Evolutionary conservation across 2,797 vertebrate species (phyloP).

Genomic region (Masticophis lateralis): DNA sequence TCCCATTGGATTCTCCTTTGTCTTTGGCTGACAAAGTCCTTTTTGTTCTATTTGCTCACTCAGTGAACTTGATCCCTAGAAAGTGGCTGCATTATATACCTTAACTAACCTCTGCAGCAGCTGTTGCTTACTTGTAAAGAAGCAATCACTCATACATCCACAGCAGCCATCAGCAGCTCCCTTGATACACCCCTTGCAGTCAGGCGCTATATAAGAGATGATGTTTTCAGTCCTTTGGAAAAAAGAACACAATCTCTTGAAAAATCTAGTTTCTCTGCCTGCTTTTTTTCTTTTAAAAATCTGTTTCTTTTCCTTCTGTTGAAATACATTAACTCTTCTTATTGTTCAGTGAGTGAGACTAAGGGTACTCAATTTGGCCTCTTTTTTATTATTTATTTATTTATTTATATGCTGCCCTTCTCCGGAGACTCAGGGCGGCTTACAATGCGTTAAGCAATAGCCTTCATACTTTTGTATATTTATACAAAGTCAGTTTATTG

Average conservation of each 20-base stretch:
- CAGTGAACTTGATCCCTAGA: background rate
- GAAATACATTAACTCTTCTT: background rate
- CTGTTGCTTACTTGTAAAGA: background rate
- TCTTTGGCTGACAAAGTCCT: background rate
- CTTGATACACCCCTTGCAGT: background rate
- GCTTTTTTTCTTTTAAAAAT: background rate
- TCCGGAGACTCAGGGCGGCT: no score
- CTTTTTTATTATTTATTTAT: no score
- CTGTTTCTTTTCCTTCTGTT: background rate
- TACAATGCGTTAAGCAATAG: no score
- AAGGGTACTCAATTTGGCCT: background rate
- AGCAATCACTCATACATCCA: background rate
- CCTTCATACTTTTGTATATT: no score
- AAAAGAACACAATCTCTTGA: background rate
- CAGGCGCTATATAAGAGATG: background rate
- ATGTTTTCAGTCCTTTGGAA: background rate
- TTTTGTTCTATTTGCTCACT: background rate
- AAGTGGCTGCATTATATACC: background rate
- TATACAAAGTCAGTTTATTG: no score
- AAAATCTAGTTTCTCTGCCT: background rate
- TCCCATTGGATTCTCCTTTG: background rate
- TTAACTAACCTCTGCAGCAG: background rate
- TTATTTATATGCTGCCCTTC: no score
- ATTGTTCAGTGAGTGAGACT: background rate
- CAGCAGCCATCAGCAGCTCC: background rate